These are phyloP conservation scores for Diorhabda elongata DNA, from an alignment of 1,140 invertebrate genomes.

Conservation along the genomic window DNA sequence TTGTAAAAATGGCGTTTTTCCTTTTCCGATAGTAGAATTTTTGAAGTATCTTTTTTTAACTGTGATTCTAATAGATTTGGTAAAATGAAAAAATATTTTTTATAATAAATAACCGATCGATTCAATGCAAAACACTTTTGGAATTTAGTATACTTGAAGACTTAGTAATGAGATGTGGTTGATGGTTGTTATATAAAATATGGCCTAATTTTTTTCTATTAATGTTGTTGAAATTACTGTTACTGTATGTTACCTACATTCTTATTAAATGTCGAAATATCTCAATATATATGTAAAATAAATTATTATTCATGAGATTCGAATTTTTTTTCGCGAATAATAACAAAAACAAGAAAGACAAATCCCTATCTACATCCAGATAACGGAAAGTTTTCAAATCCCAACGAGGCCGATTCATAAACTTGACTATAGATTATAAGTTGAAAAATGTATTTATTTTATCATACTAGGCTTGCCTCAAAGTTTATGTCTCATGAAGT, in stretches of 20 bases:
- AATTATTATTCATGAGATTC: not conserved
- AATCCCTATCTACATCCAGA: too few relatives aligned
- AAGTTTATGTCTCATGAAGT: too few relatives aligned
- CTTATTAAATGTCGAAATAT: not conserved
- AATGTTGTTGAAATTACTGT: conserved; percentile 3
- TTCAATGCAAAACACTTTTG: not conserved
- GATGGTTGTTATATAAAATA: not conserved
- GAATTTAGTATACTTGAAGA: not conserved
- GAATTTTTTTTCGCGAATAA: not conserved
- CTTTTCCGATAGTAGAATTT: not conserved
- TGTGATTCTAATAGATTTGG: not conserved
- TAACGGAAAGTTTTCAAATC: too few relatives aligned
- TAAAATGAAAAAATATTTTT: not conserved
- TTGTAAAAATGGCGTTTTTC: too few relatives aligned
- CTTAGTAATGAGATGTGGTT: not conserved
- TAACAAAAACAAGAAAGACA: too few relatives aligned
- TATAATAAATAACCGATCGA: not conserved
- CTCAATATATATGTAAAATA: not conserved
- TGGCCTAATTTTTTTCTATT: conserved; percentile 2
- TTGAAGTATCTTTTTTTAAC: not conserved
- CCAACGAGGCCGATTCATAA: too few relatives aligned
- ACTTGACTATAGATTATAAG: too few relatives aligned
- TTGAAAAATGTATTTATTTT: too few relatives aligned
- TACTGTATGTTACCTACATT: conserved; percentile 2
- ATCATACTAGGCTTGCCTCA: too few relatives aligned